Conservation (phyloP, 2,113 vertebrate genomes). For the Sminthopsis crassicaudata region DNA sequence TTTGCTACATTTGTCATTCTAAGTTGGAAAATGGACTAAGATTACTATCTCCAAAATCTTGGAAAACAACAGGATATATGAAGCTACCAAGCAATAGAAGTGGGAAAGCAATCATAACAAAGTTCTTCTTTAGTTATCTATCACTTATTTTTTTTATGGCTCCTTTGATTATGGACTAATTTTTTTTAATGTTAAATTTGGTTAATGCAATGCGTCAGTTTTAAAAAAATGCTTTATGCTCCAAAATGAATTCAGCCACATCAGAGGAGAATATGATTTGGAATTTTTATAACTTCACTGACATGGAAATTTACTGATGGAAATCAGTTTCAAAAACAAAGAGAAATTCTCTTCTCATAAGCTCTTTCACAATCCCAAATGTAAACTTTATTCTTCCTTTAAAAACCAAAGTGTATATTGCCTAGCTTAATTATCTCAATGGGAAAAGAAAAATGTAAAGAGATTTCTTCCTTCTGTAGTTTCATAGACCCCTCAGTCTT, state of each 20-base stretch:
- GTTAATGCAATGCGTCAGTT: slow-evolving; percentile 70
- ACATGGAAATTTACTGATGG: slow-evolving; percentile 48
- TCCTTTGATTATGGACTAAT: slow-evolving; percentile 67
- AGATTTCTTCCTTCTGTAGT: neutral
- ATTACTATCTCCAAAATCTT: slow-evolving; percentile 52
- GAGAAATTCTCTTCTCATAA: slow-evolving; percentile 27
- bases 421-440: neutral
- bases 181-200: slow-evolving; percentile 55
- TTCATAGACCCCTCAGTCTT: neutral
- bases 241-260: slow-evolving; percentile 69
- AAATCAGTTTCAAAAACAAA: slow-evolving; percentile 57
- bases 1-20: slow-evolving; percentile 66
- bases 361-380: slow-evolving; percentile 28
- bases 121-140: slow-evolving; percentile 39
- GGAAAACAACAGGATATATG: slow-evolving; percentile 22
- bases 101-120: slow-evolving; percentile 14
- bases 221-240: slow-evolving; percentile 55
- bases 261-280: slow-evolving; percentile 54
- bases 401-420: neutral
- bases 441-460: neutral
- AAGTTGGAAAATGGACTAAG: slow-evolving; percentile 53
- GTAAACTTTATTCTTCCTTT: neutral
- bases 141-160: slow-evolving; percentile 41
- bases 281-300: slow-evolving; percentile 67
- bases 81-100: slow-evolving; percentile 19